Conservation (phyloP, 2,797 vertebrate genomes). For the Pangasius macronema region DNA sequence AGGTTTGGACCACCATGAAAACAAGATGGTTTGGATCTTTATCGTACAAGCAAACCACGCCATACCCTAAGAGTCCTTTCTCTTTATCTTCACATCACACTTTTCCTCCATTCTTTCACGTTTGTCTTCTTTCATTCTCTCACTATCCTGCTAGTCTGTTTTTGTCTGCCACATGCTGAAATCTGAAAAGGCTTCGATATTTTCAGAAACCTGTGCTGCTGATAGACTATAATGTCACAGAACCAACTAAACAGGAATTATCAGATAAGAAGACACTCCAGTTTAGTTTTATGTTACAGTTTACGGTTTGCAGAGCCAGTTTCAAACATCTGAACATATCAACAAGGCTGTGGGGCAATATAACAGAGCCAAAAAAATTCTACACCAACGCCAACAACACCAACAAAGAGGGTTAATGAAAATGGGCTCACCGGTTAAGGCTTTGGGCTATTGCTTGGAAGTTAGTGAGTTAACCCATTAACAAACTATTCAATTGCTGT, state of each 20-base stretch:
- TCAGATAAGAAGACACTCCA: background rate
- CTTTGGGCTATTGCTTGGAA: background rate
- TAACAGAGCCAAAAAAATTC: background rate
- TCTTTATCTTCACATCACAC: constrained; percentile 4
- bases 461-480: background rate
- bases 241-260: background rate
- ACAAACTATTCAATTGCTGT: background rate
- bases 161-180: background rate
- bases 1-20: constrained; percentile 51
- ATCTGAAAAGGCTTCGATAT: background rate
- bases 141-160: background rate
- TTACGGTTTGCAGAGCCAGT: background rate
- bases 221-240: background rate
- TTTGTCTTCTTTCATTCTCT: background rate
- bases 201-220: background rate
- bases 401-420: background rate
- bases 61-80: background rate
- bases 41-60: background rate
- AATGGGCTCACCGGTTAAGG: background rate
- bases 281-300: too few relatives aligned
- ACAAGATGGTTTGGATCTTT: constrained; percentile 31
- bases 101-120: background rate
- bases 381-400: too few relatives aligned
- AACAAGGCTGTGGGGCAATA: background rate
- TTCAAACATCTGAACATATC: background rate